These are phyloP conservation scores for Microplitis demolitor DNA, from an alignment of 1,140 invertebrate genomes.

Conservation along the genomic window DNA sequence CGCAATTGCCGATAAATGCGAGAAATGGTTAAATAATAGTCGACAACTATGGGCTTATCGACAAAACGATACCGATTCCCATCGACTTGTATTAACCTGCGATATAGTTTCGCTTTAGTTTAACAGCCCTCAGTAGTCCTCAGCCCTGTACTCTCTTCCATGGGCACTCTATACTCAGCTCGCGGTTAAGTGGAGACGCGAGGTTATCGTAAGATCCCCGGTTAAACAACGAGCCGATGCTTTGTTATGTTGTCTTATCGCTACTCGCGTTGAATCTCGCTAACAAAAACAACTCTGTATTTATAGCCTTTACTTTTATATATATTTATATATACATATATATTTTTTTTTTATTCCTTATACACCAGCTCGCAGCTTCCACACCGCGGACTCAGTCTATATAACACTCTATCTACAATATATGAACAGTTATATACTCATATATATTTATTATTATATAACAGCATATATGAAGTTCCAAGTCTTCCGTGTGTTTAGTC, in stretches of 20 bases:
- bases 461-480: too few relatives aligned
- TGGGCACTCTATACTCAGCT: neutral
- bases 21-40: too few relatives aligned
- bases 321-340: neutral
- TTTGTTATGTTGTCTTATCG: conserved; percentile 31
- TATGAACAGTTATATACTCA: too few relatives aligned
- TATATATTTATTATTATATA: too few relatives aligned
- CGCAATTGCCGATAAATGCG: too few relatives aligned
- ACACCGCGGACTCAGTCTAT: too few relatives aligned
- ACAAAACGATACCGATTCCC: too few relatives aligned
- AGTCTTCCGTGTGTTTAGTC: too few relatives aligned
- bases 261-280: conserved; percentile 9
- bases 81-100: neutral
- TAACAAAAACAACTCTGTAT: neutral
- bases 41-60: too few relatives aligned
- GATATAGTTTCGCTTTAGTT: neutral
- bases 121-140: neutral
- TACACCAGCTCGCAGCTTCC: too few relatives aligned
- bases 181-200: conserved; percentile 20
- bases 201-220: conserved; percentile 26
- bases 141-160: neutral
- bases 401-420: too few relatives aligned
- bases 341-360: too few relatives aligned
- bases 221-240: conserved; percentile 18
- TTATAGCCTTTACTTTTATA: neutral